Base-by-base conservation (phyloP, 2,888 invertebrate species). In the Julus scandinavius region DNA sequence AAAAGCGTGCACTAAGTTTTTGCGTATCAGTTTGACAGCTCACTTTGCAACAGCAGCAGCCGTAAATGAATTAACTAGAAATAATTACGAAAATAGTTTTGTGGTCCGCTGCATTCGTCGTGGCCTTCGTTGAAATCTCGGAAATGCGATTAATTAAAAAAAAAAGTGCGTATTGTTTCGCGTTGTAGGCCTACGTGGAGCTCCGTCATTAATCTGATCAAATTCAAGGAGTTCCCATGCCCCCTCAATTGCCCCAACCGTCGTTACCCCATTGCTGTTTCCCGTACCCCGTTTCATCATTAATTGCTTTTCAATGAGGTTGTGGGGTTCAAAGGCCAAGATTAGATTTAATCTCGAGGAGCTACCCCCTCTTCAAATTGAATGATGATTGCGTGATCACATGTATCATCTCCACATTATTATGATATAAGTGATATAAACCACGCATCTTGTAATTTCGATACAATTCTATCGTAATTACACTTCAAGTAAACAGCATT, bases 171-270 rank as follows among this genome's bases (percentile, higher is more conserved):
- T 38, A 80, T 80, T 80, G 80, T 80, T 80, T 80, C 7, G 20
- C 29, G 29, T 29, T 20, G 20, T 72, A 11, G 80, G 38, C 80
- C 80, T 80, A 20, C 20, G 63, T 63, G 63, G 63, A 63, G 63
- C 63, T 63, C 9, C 80, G 80, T 80, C 80, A 38, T 72, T 38
- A 38, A 80, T 80, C 80, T 80, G 80, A 38, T 80, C 80, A 13
- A 38, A 80, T 80, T 80, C 80, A 80, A 80, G 80, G 80, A 80
- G 80, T 80, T 80, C 80, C 80, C 80, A 80, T 80, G 80, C 80
- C 80, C 80, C 80, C 20, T 72, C 72, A n/a, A 20, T 20, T 20
- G 29, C 72, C 72, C 29, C 29, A 29, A 29, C 29, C 29, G 29
- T 29, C 29, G 29, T 29, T 29, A 29, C 29, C 29, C 72, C 72